Evolutionary conservation across 2,113 vertebrate genomes (phyloP), one percentile per base, ranked within the genome.

Genomic region (Pollachius pollachius): DNA sequence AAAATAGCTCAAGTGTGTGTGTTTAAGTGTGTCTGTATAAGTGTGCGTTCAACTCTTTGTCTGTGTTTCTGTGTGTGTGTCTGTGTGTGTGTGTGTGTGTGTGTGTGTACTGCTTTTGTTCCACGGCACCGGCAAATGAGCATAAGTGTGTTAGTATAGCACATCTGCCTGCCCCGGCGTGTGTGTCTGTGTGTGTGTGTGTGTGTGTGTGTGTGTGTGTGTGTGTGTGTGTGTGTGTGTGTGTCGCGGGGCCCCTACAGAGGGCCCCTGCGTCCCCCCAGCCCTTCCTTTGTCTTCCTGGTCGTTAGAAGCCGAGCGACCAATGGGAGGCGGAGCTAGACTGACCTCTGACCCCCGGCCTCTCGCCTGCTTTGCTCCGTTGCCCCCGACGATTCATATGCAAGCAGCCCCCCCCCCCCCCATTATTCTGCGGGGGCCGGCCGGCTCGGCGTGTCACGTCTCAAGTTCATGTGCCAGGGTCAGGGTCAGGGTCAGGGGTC

Each of bases 391-490:
- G 34, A 91, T 92, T 91, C 85, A 90, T 88, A 90, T 90, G 86
- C 90, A 89, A 82, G 82, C 67, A 71, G 73, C 84, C 86, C 68
- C 89, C 89, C 80, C 8, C 76, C 71, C 60, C 75, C 83, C 67
- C 83, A 87, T 70, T 69, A 79, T 80, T 83, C 89, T 85, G 87
- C 82, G 85, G 81, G 82, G 79, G 86, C 82, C 77, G 86, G 83
- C 78, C 88, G 13, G 69, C 70, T 70, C 74, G 88, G 82, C 62
- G 89, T 90, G 87, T 90, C 89, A 90, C 21, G 88, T 91, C 91
- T 92, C 92, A 93, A 93, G 92, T 93, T 93, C 92, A 93, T 92
- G 90, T 89, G 87, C 86, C 60, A 25, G 58, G 58, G 25, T 8
- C 23, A 63, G 62, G 62, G 30, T 67, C 65, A 2, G 77, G 81